Conservation (phyloP, 2,888 invertebrate genomes). For the Pachydiplax longipennis region DNA sequence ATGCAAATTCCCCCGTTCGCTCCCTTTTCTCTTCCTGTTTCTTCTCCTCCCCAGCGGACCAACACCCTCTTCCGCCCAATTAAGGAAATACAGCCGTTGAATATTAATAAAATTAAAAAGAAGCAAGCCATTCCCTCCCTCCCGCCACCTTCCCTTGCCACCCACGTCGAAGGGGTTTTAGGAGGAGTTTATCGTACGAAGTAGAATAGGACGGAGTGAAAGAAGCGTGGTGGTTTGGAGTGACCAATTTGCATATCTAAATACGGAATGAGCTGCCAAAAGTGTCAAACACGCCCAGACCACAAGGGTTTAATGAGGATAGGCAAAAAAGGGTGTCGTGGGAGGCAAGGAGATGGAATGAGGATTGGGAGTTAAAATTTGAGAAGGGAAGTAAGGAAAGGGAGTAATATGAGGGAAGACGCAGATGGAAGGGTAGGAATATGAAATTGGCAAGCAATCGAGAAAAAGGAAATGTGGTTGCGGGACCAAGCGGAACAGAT, state of each 20-base stretch:
- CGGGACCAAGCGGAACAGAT: not conserved
- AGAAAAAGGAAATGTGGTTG: not conserved
- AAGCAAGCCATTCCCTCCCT: conserved; percentile 18
- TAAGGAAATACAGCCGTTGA: conserved; percentile 42
- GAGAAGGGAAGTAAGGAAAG: not conserved
- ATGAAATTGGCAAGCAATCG: not conserved
- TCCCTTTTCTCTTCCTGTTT: not conserved
- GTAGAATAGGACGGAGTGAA: not conserved
- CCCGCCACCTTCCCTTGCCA: not conserved
- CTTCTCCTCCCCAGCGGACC: conserved; percentile 1
- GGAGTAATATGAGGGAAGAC: not conserved
- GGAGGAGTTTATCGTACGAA: not conserved
- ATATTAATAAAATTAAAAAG: conserved; percentile 45
- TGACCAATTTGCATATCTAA: conserved; percentile 45
- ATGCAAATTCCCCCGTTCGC: conserved; percentile 20
- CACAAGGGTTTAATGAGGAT: conserved; percentile 32
- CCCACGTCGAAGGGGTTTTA: not conserved
- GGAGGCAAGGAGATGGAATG: not conserved
- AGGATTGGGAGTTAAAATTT: not conserved
- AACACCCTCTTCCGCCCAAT: conserved; percentile 37
- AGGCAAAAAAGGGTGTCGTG: not conserved
- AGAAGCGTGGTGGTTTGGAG: conserved; percentile 2
- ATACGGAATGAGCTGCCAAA: conserved; percentile 42
- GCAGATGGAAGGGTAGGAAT: not conserved
- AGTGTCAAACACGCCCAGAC: conserved; percentile 43